Conservation (phyloP, 2,888 invertebrate genomes). For the Drosophila algonquin region DNA sequence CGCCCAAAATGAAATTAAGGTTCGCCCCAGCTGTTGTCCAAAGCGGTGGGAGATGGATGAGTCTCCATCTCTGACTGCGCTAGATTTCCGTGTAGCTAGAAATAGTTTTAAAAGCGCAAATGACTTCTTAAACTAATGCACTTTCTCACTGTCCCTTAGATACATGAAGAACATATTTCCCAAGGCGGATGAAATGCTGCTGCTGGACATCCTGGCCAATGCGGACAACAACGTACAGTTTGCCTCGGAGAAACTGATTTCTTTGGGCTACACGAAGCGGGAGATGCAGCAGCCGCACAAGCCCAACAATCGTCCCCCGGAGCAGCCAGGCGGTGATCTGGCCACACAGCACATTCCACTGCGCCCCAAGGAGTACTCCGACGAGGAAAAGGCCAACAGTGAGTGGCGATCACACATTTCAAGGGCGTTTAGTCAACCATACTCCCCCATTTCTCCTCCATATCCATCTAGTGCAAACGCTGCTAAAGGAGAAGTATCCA, state of each 20-base stretch:
- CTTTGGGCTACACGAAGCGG: conserved; percentile 92
- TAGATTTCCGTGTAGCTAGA: neutral
- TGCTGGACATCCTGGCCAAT: conserved; percentile 92
- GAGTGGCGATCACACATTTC: conserved; percentile 64
- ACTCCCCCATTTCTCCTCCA: neutral
- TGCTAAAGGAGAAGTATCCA: conserved; percentile 89
- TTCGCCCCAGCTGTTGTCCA: conserved; percentile 77
- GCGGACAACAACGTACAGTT: conserved; percentile 96
- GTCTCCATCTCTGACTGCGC: conserved; percentile 1
- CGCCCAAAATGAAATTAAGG: conserved; percentile 97
- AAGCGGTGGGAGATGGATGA: conserved; percentile 12
- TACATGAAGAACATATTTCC: conserved; percentile 96
- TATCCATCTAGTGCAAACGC: conserved; percentile 86
- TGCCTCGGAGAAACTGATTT: conserved; percentile 91
- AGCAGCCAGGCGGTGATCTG: conserved; percentile 61
- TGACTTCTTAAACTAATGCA: conserved; percentile 49
- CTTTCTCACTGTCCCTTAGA: conserved; percentile 84
- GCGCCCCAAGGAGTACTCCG: conserved; percentile 88
- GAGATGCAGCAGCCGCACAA: conserved; percentile 88
- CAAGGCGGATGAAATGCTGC: conserved; percentile 93
- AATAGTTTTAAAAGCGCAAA: too few relatives aligned
- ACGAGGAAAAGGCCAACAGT: conserved; percentile 89
- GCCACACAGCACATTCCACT: conserved; percentile 77
- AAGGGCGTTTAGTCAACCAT: neutral
- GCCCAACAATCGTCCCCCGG: conserved; percentile 84